Base-by-base conservation (phyloP, 2,797 vertebrate species). In the Falco novaeseelandiae region DNA sequence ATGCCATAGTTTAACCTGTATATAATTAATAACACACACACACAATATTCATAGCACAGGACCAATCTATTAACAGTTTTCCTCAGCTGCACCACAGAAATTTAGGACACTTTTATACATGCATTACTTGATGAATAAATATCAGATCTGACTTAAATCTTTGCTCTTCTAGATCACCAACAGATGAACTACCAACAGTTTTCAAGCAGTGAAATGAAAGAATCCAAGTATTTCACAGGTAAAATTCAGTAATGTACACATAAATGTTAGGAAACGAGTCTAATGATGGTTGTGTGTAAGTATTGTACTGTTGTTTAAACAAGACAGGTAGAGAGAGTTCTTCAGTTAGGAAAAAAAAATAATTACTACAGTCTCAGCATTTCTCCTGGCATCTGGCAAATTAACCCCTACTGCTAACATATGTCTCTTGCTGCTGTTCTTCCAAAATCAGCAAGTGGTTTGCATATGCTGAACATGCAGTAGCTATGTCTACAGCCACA, bases 351-450 rank as follows among this genome's bases (percentile, higher is more conserved):
- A 10, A 29, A 9, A 16, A 83, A n/a, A 57, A 83, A n/a, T 21
- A 14, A 44, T 3, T 30, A 27, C 58, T 67, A 2, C 1, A n/a
- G 30, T 44, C 57, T 90, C 77, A 85, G 72, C 57, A 63, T 71
- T 93, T 90, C 78, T 92, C 22, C 40, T 63, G 77, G 62, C 70
- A 89, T 59, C 78, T 82, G 90, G 63, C 59, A 95, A 49, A 80
- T 91, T 55, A 93, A 94, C 86, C 83, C 87, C 86, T 83, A 29
- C 63, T 85, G 93, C 84, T 92, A 84, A 63, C 96, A 92, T 80
- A 93, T 95, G 95, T 58, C 86, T 89, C 38, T 25, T 89, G 73
- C 70, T 90, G 78, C 81, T 94, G 83, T 44, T 86, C 80, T 63
- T 84, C 77, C 91, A 89, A 80, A 71, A 62, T 22, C 88, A 94